Evolutionary conservation across 2,888 invertebrate genomes (phyloP).

Genomic region (Scaptomyza cyrtandrae): DNA sequence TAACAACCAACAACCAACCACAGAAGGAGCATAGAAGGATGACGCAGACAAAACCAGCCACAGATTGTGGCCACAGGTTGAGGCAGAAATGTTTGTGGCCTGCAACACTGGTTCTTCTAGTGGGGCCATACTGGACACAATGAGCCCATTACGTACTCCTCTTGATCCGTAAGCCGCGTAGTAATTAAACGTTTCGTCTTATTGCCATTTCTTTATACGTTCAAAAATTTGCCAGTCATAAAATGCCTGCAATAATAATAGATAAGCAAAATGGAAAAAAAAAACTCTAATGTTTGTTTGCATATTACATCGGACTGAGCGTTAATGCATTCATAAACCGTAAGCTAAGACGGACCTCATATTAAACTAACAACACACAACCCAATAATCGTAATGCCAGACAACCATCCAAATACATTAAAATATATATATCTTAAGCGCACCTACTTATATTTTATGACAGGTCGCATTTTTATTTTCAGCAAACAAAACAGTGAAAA

Average conservation of each 20-base stretch:
- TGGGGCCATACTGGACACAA: slow-evolving; percentile 32
- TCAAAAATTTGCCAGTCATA: slow-evolving; percentile 67
- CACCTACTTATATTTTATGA: slow-evolving; percentile 62
- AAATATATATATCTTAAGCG: slow-evolving; percentile 56
- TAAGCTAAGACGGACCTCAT: slow-evolving; percentile 2
- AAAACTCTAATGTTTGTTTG: slow-evolving; percentile 28
- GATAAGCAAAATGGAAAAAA: slow-evolving; percentile 10
- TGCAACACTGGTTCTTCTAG: slow-evolving; percentile 12
- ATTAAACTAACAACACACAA: slow-evolving; percentile 19
- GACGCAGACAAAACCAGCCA: slow-evolving; percentile 13
- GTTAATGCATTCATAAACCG: slow-evolving; percentile 73
- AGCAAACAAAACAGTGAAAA: background rate
- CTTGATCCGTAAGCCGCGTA: slow-evolving; percentile 5
- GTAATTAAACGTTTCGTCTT: slow-evolving; percentile 70
- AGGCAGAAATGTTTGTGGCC: slow-evolving; percentile 22
- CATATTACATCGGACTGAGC: slow-evolving; percentile 48
- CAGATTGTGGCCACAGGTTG: slow-evolving; percentile 43
- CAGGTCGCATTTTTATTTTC: slow-evolving; percentile 26
- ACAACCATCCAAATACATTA: slow-evolving; percentile 39
- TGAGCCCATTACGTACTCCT: slow-evolving; percentile 26
- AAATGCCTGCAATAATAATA: slow-evolving; percentile 30
- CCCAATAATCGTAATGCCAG: slow-evolving; percentile 11
- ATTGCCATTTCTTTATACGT: slow-evolving; percentile 64
- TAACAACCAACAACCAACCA: slow-evolving; percentile 14
- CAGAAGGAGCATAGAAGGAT: slow-evolving; percentile 27